Conservation (phyloP, 2,888 invertebrate species). For the Leptinotarsa juncta region DNA sequence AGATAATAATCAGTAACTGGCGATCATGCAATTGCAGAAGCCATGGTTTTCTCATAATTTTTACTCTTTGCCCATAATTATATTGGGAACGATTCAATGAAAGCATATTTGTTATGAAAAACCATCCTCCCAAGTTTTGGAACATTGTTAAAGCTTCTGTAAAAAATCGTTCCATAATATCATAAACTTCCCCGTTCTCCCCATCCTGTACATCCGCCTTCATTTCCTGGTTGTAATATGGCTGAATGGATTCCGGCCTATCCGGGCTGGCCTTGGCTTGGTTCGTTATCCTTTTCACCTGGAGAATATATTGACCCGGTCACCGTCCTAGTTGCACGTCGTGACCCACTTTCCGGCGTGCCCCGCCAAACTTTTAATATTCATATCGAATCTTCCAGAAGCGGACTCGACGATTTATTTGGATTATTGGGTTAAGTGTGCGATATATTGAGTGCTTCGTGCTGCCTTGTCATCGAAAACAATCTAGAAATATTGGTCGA, state of each 20-base stretch:
- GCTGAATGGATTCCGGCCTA: conserved; percentile 16
- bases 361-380: conserved; percentile 23
- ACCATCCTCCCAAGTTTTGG: too few relatives aligned
- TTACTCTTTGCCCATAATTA: too few relatives aligned
- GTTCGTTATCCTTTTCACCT: conserved; percentile 54
- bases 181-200: not conserved
- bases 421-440: conserved; percentile 18
- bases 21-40: too few relatives aligned
- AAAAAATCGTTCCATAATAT: not conserved
- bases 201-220: conserved; percentile 5
- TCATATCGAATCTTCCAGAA: conserved; percentile 22
- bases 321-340: conserved; percentile 53
- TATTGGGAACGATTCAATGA: too few relatives aligned
- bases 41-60: too few relatives aligned
- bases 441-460: conserved; percentile 13
- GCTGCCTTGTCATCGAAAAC: conserved; percentile 1
- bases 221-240: conserved; percentile 6
- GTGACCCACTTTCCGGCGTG: conserved; percentile 50
- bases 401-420: conserved; percentile 14
- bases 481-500: not conserved
- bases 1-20: too few relatives aligned
- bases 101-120: too few relatives aligned
- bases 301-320: conserved; percentile 49
- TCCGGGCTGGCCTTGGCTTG: conserved; percentile 40
- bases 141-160: too few relatives aligned